phyloP scores from a whole-genome alignment of 2,888 invertebrate species.

The Acheta domesticus region DNA sequence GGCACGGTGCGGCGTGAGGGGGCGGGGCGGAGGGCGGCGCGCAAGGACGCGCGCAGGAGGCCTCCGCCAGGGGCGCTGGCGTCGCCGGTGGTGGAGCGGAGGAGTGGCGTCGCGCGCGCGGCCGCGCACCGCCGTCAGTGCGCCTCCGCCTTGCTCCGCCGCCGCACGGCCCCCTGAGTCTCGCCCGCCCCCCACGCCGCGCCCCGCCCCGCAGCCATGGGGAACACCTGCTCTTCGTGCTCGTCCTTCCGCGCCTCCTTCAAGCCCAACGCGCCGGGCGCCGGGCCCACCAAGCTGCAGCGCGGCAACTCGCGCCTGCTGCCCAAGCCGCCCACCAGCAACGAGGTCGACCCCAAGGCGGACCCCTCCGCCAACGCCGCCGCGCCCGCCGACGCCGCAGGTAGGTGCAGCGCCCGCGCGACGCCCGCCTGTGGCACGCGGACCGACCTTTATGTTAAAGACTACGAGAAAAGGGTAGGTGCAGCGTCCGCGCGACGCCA shows the following conservation, averaged over 20 bases:
- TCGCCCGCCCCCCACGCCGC: neutral
- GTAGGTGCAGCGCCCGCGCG: too few relatives aligned
- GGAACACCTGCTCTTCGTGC: slow-evolving; percentile 41
- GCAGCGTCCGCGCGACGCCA: too few relatives aligned
- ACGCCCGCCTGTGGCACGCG: too few relatives aligned
- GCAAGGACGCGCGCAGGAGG: too few relatives aligned
- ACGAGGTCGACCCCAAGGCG: neutral
- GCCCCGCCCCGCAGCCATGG: slow-evolving; percentile 40
- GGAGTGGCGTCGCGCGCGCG: neutral
- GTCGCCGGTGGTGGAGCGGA: neutral
- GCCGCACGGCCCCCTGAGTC: neutral
- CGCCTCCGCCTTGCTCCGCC: neutral
- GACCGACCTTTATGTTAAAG: too few relatives aligned
- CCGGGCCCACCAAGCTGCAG: neutral
- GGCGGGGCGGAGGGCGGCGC: too few relatives aligned
- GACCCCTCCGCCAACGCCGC: too few relatives aligned
- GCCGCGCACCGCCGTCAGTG: neutral
- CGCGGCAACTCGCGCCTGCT: neutral
- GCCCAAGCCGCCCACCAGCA: neutral
- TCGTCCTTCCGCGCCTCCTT: slow-evolving; percentile 43
- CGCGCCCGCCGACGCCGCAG: too few relatives aligned
- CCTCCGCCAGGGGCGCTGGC: neutral
- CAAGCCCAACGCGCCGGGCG: slow-evolving; percentile 38
- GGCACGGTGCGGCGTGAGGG: neutral
- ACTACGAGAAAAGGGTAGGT: too few relatives aligned